Conservation (phyloP, 2,113 vertebrate genomes). For the Pardalotus punctatus region DNA sequence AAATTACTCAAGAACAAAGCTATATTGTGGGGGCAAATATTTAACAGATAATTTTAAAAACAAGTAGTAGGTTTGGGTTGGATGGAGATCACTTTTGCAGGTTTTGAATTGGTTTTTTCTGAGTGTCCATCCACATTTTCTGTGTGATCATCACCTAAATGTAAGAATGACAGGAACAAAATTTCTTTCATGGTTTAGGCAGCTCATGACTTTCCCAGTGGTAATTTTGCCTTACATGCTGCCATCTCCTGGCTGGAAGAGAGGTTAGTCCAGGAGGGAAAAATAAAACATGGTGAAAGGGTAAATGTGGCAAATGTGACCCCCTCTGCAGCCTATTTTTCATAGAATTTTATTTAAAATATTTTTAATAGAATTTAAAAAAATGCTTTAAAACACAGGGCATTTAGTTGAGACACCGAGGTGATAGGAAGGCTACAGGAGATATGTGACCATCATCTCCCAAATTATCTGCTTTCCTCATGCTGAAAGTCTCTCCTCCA, state of each 20-base stretch:
- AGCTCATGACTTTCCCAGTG: background rate
- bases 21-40: background rate
- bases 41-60: background rate
- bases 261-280: background rate
- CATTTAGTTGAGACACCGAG: background rate
- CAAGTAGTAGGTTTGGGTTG: background rate
- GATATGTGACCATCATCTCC: background rate
- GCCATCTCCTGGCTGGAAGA: slow-evolving; percentile 35
- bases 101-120: background rate
- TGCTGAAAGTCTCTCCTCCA: background rate
- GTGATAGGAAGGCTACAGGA: background rate
- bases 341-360: background rate
- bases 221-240: background rate
- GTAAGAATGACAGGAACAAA: background rate
- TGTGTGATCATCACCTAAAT: background rate
- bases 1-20: background rate
- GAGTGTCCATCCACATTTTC: background rate
- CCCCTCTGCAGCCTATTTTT: background rate
- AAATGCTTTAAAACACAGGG: background rate
- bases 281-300: background rate
- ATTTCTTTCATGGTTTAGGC: background rate
- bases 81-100: background rate
- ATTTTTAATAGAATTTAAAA: background rate
- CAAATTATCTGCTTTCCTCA: background rate
- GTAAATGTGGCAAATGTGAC: background rate